Evolutionary conservation across 2,113 vertebrate genomes (phyloP).

Genomic region (Scomber japonicus): DNA sequence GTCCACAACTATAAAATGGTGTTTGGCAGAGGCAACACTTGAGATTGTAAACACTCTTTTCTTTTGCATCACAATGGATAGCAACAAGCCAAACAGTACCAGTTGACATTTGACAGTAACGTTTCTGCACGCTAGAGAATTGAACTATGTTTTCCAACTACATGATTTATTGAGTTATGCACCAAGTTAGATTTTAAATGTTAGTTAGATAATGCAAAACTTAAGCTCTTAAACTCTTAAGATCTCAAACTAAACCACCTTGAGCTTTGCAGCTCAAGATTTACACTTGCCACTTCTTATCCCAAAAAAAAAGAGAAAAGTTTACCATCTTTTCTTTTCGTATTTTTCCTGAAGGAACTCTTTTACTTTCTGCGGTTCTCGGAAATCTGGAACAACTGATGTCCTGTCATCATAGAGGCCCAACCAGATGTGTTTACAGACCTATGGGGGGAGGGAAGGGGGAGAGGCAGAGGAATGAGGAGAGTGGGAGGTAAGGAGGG

Average conservation of each 20-base stretch:
- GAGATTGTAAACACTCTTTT: neutral
- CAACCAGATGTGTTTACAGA: constrained; percentile 99
- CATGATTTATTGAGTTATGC: neutral
- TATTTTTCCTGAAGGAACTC: constrained; percentile 99
- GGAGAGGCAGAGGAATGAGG: constrained; percentile 55
- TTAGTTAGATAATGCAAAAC: too few species aligned
- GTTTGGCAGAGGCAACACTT: constrained; percentile 31
- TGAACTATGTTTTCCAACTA: neutral
- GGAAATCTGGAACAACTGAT: constrained; percentile 97
- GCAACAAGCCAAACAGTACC: neutral
- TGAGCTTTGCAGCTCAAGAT: neutral
- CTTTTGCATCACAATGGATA: constrained; percentile 17
- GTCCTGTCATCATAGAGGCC: constrained; percentile 98
- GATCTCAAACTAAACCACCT: too few species aligned
- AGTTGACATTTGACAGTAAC: neutral
- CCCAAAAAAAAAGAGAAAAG: neutral
- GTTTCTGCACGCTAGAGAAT: neutral
- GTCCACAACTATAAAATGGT: constrained; percentile 21
- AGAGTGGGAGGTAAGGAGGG: constrained; percentile 46
- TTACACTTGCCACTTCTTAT: neutral
- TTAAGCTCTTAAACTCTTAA: too few species aligned
- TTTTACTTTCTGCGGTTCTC: constrained; percentile 99
- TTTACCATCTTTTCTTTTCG: constrained; percentile 99
- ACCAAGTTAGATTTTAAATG: too few species aligned
- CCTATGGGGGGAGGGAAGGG: constrained; percentile 77